Percentiles rank a stretch among this genome's conserved stretches.
These are phyloP conservation scores for Zaprionus gabonicus DNA, from an alignment of 1,140 invertebrate species.

Conservation along the genomic window DNA sequence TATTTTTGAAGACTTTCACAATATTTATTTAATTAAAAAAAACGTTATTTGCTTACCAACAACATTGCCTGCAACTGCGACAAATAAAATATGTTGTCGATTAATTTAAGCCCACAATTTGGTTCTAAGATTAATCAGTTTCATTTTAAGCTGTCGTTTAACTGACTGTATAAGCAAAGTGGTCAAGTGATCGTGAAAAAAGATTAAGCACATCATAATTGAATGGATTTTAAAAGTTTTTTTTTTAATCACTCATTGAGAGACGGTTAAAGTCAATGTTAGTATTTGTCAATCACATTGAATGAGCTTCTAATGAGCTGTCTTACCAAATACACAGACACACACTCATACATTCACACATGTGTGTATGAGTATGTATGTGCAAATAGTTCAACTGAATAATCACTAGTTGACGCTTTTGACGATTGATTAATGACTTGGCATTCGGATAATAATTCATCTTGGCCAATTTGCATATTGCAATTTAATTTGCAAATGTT, in stretches of 20 bases:
- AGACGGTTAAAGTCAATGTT: conserved; percentile 2
- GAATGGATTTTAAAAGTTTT: background rate
- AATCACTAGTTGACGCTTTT: conserved; percentile 23
- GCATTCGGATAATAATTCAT: conserved; percentile 31
- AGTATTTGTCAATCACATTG: conserved; percentile 1
- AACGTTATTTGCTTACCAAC: background rate
- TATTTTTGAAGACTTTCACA: too few relatives aligned
- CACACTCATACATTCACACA: background rate
- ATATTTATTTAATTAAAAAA: background rate
- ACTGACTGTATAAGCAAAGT: background rate
- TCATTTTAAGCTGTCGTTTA: background rate
- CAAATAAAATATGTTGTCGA: background rate
- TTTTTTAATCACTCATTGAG: conserved; percentile 1
- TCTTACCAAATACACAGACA: background rate
- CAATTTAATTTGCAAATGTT: conserved; percentile 36
- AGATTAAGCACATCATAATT: background rate
- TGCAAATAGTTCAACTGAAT: conserved; percentile 36
- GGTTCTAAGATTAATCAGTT: background rate
- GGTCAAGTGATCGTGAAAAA: background rate
- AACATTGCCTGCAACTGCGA: background rate
- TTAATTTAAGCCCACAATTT: background rate
- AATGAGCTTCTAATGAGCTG: conserved; percentile 7
- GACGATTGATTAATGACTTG: conserved; percentile 47
- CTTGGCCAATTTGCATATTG: conserved; percentile 40
- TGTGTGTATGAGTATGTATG: background rate